Percentiles rank a stretch among this genome's conserved stretches.
phyloP scores from a whole-genome alignment of 2,888 invertebrate species.

The Liopterus haemorrhoidalis region DNA sequence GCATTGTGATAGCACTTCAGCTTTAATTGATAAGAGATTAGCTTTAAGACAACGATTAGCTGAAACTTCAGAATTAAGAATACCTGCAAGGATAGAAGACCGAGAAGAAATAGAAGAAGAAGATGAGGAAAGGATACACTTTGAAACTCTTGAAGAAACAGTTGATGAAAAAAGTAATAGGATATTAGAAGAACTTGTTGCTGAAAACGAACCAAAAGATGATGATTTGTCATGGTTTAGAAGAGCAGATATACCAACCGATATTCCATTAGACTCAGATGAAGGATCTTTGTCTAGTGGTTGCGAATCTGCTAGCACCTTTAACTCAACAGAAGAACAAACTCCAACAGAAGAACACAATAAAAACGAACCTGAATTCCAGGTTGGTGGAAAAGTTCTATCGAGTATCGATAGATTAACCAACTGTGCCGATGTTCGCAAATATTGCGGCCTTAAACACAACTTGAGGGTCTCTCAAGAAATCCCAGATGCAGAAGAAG shows the following conservation, averaged over 20 bases:
- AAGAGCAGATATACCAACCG: constrained; percentile 37
- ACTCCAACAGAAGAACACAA: constrained; percentile 40
- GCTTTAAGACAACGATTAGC: constrained; percentile 29
- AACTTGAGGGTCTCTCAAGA: constrained; percentile 24
- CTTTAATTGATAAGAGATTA: constrained; percentile 36
- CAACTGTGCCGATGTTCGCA: constrained; percentile 36
- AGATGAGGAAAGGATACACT: constrained; percentile 10
- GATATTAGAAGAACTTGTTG: constrained; percentile 40
- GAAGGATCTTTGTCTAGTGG: constrained; percentile 74
- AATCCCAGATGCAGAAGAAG: constrained; percentile 40
- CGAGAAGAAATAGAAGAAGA: constrained; percentile 29
- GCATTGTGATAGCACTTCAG: constrained; percentile 40
- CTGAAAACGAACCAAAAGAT: constrained; percentile 40
- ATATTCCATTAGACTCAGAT: constrained; percentile 60
- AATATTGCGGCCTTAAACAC: constrained; percentile 37
- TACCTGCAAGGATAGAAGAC: constrained; percentile 23
- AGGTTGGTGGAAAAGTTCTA: constrained; percentile 44
- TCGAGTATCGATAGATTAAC: constrained; percentile 39
- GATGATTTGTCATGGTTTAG: constrained; percentile 41
- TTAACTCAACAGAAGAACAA: constrained; percentile 56
- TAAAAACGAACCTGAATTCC: constrained; percentile 44
- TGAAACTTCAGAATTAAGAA: constrained; percentile 22
- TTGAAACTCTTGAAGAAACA: constrained; percentile 14
- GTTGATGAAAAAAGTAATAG: constrained; percentile 39
- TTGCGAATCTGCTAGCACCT: constrained; percentile 73